Base-by-base conservation (phyloP, 2,797 vertebrate genomes). In the Moxostoma hubbsi region DNA sequence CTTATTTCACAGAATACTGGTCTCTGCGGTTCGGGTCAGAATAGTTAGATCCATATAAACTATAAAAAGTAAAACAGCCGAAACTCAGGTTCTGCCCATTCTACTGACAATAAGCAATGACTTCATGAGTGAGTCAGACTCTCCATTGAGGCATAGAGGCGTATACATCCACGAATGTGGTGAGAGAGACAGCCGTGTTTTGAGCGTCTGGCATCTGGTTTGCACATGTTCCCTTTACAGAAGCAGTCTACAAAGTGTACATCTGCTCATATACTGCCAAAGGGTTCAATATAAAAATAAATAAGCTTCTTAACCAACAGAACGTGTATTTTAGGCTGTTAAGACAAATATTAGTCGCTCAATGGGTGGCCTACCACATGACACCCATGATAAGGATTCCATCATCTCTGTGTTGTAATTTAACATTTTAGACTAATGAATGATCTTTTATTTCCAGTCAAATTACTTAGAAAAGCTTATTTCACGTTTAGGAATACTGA, bases 161-260 rank as follows among this genome's bases (percentile, higher is more conserved):
- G 3, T 46, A 57, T 13, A 73, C 51, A 7, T 63, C 63, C 2
- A 69, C 1, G 2, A 18, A 79, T 50, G 16, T n/a, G 51, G 66
- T n/a, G 6, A 55, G 61, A 47, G 6, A 55, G 61, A 47, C 46
- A 45, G 76, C 47, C 67, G 10, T 53, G 57, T 71, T 72, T 58
- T 58, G 45, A 24, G 58, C 51, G 63, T 43, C 15, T 69, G 57
- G 79, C 73, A 82, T 82, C 83, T 84, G 81, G 51, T 82, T 18
- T 57, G 77, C 80, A 84, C 69, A 65, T 80, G 80, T 77, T 74
- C 8, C 15, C 64, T 73, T 63, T 63, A 68, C 63, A 55, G n/a
- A 59, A 77, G 36, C 69, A 24, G 9, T 8, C 36, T 7, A 9
- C 11, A 77, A 68, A 50, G n/a, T 50, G 62, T 10, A 65, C 16